These are phyloP conservation scores for Carassius carassius DNA, from an alignment of 2,113 vertebrate species.

Conservation along the genomic window DNA sequence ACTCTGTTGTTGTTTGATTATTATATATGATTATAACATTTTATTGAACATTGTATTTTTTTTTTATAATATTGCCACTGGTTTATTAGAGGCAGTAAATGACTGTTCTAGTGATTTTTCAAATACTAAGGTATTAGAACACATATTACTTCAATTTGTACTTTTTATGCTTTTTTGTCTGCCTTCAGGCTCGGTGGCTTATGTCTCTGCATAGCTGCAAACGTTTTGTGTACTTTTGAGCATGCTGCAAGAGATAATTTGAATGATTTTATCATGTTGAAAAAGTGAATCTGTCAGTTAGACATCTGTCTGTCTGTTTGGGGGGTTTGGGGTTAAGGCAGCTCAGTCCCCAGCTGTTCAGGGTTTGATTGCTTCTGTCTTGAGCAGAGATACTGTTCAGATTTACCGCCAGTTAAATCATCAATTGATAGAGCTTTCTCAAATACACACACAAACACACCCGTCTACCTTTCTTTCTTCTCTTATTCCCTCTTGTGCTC, in stretches of 20 bases:
- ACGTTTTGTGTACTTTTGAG: not conserved
- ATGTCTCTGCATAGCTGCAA: not conserved
- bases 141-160: conserved; percentile 2
- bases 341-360: conserved; percentile 75
- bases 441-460: conserved; percentile 19
- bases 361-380: conserved; percentile 88
- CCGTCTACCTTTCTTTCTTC: conserved; percentile 11
- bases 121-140: not conserved
- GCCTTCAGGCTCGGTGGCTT: not conserved
- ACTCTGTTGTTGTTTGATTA: not conserved
- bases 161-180: conserved; percentile 1
- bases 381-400: conserved; percentile 84
- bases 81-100: not conserved
- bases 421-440: conserved; percentile 80
- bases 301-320: not conserved
- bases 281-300: conserved; percentile 9
- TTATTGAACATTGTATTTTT: not conserved
- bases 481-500: conserved; percentile 41
- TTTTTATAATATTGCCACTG: not conserved
- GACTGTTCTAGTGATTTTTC: not conserved
- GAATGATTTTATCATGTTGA: conserved; percentile 9
- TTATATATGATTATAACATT: not conserved
- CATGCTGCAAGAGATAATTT: conserved; percentile 2
- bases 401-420: conserved; percentile 82
- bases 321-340: conserved; percentile 3